Base-by-base conservation (phyloP, 2,113 vertebrate genomes). In the Pseudorhombus dupliciocellatus region DNA sequence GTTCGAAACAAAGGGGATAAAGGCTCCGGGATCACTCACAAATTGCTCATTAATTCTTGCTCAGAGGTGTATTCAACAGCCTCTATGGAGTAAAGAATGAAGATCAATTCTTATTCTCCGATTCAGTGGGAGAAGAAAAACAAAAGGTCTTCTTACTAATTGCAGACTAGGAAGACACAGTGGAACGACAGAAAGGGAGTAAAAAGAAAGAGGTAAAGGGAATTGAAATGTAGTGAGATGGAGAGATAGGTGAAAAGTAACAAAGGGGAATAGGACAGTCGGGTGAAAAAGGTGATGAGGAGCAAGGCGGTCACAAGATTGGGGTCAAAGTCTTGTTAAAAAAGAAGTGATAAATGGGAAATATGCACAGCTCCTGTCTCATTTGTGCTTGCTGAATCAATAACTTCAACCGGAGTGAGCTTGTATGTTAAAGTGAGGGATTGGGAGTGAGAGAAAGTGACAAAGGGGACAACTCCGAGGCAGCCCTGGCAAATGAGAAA, bases 31-130 rank as follows among this genome's bases (percentile, higher is more conserved):
- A 86, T 90, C 68, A 68, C 69, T 80, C 52, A 72, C 81, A 82
- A 87, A 91, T 88, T 54, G 64, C 68, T 84, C 79, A 87, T 84
- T 89, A 90, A 84, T 79, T 83, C 77, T 30, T 46, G 15, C 71
- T 68, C 66, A 9, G 68, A 66, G 75, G 62, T 46, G 70, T 40
- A 77, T 87, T 85, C 73, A 70, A 70, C 0, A 0, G 70, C 14
- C 53, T 69, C 72, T 25, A 56, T 14, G 18, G 77, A 77, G 65
- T 24, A 54, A 70, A 79, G n/a, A 75, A 76, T 57, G 46, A 44
- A 55, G 65, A 87, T 82, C 78, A 77, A 76, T 83, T 83, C 72
- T 68, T 79, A 59, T 66, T 78, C 42, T 12, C 15, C 52, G 54
- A 50, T 54, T 63, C 42, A 24, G 42, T 18, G n/a, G 14, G 18